Percentiles rank a stretch among this genome's conserved stretches.
Conservation (phyloP, 2,797 vertebrate species). For the Helarctos malayanus region DNA sequence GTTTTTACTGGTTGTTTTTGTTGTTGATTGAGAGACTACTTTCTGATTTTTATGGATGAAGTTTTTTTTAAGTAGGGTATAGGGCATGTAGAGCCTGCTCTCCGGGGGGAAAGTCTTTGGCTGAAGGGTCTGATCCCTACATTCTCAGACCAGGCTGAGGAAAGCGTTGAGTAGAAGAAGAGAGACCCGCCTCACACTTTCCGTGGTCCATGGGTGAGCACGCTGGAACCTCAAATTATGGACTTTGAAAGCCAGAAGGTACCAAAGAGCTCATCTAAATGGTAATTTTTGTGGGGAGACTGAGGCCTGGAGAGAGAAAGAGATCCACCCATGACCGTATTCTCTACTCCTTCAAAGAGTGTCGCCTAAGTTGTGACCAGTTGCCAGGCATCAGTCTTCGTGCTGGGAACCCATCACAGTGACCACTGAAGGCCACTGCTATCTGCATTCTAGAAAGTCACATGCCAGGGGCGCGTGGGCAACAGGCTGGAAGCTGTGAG, state of each 20-base stretch:
- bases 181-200: too few species aligned
- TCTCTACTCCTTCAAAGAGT: too few species aligned
- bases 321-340: too few species aligned
- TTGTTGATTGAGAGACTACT: background rate
- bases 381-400: too few species aligned
- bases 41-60: background rate
- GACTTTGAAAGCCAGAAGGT: background rate
- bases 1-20: background rate
- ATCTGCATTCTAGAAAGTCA: background rate
- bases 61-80: background rate
- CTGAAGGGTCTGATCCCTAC: background rate
- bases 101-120: background rate
- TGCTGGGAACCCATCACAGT: too few species aligned
- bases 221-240: background rate
- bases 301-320: background rate
- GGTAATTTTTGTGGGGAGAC: background rate
- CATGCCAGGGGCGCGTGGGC: rapidly evolving
- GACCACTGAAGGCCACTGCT: background rate
- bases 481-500: too few species aligned
- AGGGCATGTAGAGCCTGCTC: background rate
- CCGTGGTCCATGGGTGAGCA: background rate
- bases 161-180: background rate
- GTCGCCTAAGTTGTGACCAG: background rate
- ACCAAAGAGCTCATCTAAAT: background rate
- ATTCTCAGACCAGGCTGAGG: background rate